These are phyloP conservation scores for Conomelus anceps DNA, from an alignment of 2,888 invertebrate species.

Conservation along the genomic window DNA sequence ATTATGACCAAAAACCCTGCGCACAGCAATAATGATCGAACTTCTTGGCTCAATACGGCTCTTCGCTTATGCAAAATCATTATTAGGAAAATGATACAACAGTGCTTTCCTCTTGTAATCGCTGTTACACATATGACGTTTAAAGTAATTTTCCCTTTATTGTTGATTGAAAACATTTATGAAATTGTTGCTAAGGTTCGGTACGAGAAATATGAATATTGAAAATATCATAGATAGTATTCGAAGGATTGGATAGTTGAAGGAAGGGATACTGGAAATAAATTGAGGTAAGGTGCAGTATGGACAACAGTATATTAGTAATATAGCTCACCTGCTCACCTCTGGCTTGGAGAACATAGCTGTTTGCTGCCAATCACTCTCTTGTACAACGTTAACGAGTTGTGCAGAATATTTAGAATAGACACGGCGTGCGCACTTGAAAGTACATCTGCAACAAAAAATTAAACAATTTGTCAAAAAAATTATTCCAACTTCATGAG, in stretches of 20 bases:
- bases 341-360: slow-evolving; percentile 53
- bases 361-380: slow-evolving; percentile 51
- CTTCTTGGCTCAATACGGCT: too few species aligned
- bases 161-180: too few species aligned
- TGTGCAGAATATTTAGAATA: slow-evolving; percentile 51
- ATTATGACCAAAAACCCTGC: too few species aligned
- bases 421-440: slow-evolving; percentile 44
- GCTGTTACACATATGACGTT: too few species aligned
- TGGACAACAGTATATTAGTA: neutral
- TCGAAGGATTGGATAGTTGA: neutral
- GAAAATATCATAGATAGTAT: neutral
- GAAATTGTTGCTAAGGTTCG: too few species aligned
- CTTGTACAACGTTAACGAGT: slow-evolving; percentile 54
- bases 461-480: neutral
- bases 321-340: slow-evolving; percentile 41
- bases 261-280: neutral
- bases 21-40: too few species aligned
- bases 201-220: too few species aligned
- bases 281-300: neutral
- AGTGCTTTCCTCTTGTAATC: too few species aligned
- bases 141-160: too few species aligned
- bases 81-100: too few species aligned
- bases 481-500: too few species aligned
- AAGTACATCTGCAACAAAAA: slow-evolving; percentile 38
- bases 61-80: too few species aligned